These are phyloP conservation scores for Myoxocephalus aenaeus DNA, from an alignment of 2,797 vertebrate genomes.

Conservation along the genomic window DNA sequence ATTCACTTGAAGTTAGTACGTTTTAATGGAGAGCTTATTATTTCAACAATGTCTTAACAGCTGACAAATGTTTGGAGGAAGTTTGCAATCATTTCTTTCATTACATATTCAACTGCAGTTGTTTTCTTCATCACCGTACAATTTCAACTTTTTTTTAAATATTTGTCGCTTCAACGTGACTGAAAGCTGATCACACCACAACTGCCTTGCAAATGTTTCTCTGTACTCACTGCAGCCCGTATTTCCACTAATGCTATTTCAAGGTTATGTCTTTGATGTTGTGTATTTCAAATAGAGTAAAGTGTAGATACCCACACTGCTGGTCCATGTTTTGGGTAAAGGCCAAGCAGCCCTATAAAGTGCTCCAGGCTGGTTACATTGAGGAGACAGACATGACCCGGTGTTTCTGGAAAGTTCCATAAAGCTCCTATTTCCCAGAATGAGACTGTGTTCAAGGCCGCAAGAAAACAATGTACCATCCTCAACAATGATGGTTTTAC, in stretches of 20 bases:
- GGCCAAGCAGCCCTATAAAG: conserved; percentile 50
- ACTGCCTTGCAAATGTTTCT: conserved; percentile 38
- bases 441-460: background rate
- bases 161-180: background rate
- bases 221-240: conserved; percentile 28
- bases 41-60: background rate
- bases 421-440: conserved; percentile 11
- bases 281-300: conserved; percentile 72
- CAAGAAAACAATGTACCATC: background rate
- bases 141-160: background rate
- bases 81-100: background rate
- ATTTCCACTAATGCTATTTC: conserved; percentile 65
- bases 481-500: background rate
- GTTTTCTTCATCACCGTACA: background rate
- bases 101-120: background rate
- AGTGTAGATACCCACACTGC: conserved; percentile 65
- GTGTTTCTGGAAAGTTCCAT: conserved; percentile 54
- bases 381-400: conserved; percentile 4
- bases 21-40: conserved; percentile 26
- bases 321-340: conserved; percentile 70
- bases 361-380: conserved; percentile 62
- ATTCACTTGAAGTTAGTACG: background rate
- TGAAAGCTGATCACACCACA: conserved; percentile 21
- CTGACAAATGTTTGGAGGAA: background rate
- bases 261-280: conserved; percentile 69